These are phyloP conservation scores for Corapipo altera DNA, from an alignment of 2,113 vertebrate species.

Conservation along the genomic window DNA sequence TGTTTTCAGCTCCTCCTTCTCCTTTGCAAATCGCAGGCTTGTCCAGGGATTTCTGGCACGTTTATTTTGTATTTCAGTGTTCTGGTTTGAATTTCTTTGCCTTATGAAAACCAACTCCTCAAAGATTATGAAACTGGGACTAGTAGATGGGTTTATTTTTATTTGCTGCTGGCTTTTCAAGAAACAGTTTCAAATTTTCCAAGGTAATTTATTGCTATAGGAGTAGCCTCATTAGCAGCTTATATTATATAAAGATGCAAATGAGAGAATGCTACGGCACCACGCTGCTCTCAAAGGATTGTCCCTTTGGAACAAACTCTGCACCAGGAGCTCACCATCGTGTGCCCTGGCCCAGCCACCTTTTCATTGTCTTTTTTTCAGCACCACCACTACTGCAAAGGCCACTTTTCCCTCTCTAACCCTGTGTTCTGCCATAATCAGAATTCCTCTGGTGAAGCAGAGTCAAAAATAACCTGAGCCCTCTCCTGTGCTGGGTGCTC, in stretches of 20 bases:
- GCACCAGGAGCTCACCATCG: background rate
- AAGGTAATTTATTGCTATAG: background rate
- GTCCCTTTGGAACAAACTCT: background rate
- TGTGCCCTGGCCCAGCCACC: fast-evolving
- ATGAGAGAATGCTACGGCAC: background rate
- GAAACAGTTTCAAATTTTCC: background rate
- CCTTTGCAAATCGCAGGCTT: background rate
- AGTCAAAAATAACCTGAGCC: fast-evolving
- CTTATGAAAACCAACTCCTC: background rate
- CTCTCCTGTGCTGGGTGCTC: background rate
- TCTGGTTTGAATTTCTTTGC: background rate
- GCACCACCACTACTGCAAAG: background rate
- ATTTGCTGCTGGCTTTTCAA: background rate
- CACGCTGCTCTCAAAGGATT: fast-evolving
- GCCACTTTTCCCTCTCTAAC: too few species aligned
- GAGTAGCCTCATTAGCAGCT: background rate
- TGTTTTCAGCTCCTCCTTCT: background rate
- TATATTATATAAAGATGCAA: background rate
- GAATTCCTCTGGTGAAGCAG: fast-evolving
- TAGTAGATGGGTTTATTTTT: background rate
- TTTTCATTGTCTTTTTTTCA: background rate
- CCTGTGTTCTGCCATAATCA: fast-evolving
- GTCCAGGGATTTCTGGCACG: background rate
- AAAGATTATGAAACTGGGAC: background rate
- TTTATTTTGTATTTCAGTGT: background rate